Conservation (phyloP, 64 coral and sea anemone genomes). For the Actinia tenebrosa region DNA sequence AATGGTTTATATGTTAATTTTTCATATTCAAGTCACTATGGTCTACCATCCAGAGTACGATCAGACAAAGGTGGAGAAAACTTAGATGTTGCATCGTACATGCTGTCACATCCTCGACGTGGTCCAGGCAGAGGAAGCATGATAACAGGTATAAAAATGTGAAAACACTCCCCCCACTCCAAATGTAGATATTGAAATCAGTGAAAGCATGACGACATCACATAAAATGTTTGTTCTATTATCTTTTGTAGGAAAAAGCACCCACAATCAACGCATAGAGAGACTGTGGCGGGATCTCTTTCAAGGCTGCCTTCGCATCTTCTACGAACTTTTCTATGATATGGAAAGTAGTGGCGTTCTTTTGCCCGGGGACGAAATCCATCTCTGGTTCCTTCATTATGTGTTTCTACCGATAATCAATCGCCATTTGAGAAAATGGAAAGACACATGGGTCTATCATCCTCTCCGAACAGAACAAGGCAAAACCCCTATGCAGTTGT, state of each 20-base stretch:
- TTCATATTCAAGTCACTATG: neutral
- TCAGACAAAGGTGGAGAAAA: too few species aligned
- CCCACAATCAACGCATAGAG: constrained; percentile 45
- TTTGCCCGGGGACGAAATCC: constrained; percentile 24
- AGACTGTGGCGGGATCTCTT: constrained; percentile 52
- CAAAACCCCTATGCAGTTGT: constrained; percentile 34
- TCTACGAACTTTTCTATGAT: constrained; percentile 44
- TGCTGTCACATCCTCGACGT: too few species aligned
- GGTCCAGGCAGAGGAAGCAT: too few species aligned
- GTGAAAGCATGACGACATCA: too few species aligned
- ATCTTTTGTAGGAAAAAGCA: too few species aligned
- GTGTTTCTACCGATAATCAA: constrained; percentile 38
- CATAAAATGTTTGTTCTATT: too few species aligned
- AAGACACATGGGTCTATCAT: constrained; percentile 48
- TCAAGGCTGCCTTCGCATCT: constrained; percentile 29
- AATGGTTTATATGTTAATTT: too few species aligned
- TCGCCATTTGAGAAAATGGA: neutral
- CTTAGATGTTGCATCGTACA: too few species aligned
- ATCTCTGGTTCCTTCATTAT: constrained; percentile 37
- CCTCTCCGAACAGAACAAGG: constrained; percentile 26
- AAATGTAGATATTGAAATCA: too few species aligned
- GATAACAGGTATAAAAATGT: too few species aligned
- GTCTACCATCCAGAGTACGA: too few species aligned
- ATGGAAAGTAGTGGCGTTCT: constrained; percentile 34
- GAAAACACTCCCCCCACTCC: too few species aligned